A percentile compares a stretch with the other conserved stretches of the same genome.
These are phyloP conservation scores for Pelosia muscerda DNA, from an alignment of 2,888 invertebrate genomes.

Conservation along the genomic window DNA sequence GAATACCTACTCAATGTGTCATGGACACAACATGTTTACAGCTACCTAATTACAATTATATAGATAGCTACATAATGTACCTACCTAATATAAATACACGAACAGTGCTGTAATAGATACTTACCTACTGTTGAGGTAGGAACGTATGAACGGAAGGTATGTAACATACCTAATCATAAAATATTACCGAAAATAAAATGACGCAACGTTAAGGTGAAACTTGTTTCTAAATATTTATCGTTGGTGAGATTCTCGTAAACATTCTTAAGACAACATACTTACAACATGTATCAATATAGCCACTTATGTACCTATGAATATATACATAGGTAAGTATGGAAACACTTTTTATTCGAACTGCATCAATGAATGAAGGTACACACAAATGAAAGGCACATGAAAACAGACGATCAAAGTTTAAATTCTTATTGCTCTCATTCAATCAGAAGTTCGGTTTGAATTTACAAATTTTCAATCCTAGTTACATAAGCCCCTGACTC, in stretches of 20 bases:
- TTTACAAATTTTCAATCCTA: no score
- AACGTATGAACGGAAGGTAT: no score
- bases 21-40: not conserved
- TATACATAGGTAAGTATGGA: not conserved
- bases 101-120: not conserved
- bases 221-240: conserved; percentile 22
- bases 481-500: no score
- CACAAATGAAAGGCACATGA: no score
- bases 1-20: not conserved
- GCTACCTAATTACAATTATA: not conserved
- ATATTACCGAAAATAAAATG: conserved; percentile 14
- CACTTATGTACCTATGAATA: not conserved
- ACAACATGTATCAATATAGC: not conserved
- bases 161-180: conserved; percentile 18
- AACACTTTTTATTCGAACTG: no score
- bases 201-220: conserved; percentile 17
- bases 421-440: no score
- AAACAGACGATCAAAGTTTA: no score
- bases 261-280: conserved; percentile 13
- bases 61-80: not conserved
- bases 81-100: not conserved
- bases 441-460: no score
- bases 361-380: no score
- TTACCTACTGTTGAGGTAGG: not conserved
- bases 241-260: conserved; percentile 8